Percentiles rank a stretch among this genome's conserved stretches.
Evolutionary conservation across 2,113 vertebrate species (phyloP).

Genomic region (Eolophus roseicapilla): DNA sequence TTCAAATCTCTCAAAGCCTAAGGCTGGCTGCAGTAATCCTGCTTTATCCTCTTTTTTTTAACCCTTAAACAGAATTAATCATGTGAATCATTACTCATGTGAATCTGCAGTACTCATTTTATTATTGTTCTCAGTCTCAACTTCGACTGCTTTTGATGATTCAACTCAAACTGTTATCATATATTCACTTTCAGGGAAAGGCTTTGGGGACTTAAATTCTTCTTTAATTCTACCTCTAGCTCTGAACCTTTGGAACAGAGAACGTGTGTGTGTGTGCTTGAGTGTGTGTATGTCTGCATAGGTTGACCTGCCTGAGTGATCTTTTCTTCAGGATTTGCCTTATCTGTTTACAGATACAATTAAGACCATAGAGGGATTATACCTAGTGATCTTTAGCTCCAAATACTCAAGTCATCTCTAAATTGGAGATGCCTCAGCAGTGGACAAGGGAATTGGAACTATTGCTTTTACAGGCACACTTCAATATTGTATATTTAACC

Average conservation of each 20-base stretch:
- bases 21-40: constrained; percentile 24
- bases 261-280: background rate
- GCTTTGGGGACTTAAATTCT: background rate
- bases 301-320: background rate
- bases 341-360: background rate
- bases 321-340: background rate
- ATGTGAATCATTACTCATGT: background rate
- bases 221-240: background rate
- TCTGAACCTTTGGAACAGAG: background rate
- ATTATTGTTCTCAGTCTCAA: background rate
- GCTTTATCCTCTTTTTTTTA: background rate
- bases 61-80: background rate
- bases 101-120: background rate
- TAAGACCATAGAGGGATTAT: background rate
- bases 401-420: background rate
- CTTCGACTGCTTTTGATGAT: constrained; percentile 10
- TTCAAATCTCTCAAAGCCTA: background rate
- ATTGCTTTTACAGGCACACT: background rate
- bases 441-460: background rate
- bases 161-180: background rate
- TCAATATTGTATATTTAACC: background rate
- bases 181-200: background rate
- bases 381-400: background rate
- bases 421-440: background rate
- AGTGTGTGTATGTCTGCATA: background rate